Percentiles rank a stretch among this genome's conserved stretches.
phyloP scores from a whole-genome alignment of 2,888 invertebrate species.

The Drepana falcataria region DNA sequence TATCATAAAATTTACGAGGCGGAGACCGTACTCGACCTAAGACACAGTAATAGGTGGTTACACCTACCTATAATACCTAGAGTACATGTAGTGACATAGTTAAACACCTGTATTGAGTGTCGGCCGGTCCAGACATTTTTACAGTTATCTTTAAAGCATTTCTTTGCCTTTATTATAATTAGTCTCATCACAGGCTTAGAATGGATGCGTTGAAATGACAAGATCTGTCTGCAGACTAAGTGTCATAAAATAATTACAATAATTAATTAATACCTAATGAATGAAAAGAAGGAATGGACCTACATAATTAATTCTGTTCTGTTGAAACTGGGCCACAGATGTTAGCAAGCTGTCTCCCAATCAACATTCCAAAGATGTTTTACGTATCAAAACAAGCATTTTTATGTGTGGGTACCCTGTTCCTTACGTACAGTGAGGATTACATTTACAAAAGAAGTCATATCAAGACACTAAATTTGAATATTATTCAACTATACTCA shows the following conservation, averaged over 20 bases:
- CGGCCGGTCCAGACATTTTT: neutral
- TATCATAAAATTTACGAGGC: slow-evolving; percentile 47
- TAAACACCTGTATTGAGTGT: neutral
- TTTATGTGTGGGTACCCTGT: neutral
- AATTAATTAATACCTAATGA: no score
- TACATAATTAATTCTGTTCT: neutral
- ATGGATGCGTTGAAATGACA: no score
- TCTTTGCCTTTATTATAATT: no score
- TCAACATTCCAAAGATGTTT: neutral
- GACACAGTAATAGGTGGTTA: slow-evolving; percentile 31
- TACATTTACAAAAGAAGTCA: neutral
- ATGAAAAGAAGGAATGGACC: no score
- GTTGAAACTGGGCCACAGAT: neutral
- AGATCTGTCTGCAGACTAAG: no score
- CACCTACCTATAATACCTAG: slow-evolving; percentile 5
- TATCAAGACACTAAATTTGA: neutral
- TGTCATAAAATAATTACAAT: no score
- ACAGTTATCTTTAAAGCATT: no score
- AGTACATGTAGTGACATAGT: slow-evolving; percentile 1
- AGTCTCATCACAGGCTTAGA: no score
- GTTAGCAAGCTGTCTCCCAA: neutral
- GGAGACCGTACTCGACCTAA: slow-evolving; percentile 52
- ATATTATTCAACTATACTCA: neutral
- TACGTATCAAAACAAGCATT: no score
- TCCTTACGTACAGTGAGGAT: neutral